These are phyloP conservation scores for Columba guinea DNA, from an alignment of 2,797 vertebrate genomes.

Conservation along the genomic window DNA sequence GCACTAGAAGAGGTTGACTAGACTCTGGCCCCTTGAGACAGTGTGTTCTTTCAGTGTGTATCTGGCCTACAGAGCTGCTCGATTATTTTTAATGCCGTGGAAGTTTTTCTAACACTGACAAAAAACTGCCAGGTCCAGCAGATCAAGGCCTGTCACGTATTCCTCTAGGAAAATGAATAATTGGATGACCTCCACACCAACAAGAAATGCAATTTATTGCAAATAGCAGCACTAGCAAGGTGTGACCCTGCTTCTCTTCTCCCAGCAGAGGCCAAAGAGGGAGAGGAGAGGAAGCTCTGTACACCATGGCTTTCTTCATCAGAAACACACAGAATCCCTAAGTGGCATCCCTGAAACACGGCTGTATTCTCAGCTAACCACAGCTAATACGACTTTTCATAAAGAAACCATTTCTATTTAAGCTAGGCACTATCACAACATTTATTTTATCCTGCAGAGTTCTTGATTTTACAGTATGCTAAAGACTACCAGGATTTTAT, in stretches of 20 bases:
- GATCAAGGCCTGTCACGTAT: not conserved
- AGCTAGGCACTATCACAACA: not conserved
- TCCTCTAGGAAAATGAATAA: not conserved
- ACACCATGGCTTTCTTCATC: not conserved
- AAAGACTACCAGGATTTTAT: constrained; percentile 18
- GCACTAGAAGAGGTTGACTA: not conserved
- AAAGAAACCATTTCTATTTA: not conserved
- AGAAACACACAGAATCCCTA: not conserved
- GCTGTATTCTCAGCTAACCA: not conserved
- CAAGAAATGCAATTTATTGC: not conserved
- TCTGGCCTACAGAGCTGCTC: not conserved
- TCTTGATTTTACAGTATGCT: constrained; percentile 22
- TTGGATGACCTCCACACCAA: not conserved
- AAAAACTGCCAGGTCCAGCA: not conserved
- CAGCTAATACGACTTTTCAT: not conserved
- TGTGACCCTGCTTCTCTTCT: not conserved
- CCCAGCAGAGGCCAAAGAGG: not conserved
- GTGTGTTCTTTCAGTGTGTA: not conserved
- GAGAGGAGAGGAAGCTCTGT: not conserved
- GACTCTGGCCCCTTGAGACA: not conserved
- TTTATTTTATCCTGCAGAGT: not conserved
- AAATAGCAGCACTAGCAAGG: not conserved
- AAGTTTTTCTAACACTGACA: not conserved
- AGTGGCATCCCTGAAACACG: not conserved
- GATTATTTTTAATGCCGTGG: not conserved